Evolutionary conservation across 2,888 invertebrate genomes (phyloP).

Genomic region (Rhopalosiphum nymphaeae): DNA sequence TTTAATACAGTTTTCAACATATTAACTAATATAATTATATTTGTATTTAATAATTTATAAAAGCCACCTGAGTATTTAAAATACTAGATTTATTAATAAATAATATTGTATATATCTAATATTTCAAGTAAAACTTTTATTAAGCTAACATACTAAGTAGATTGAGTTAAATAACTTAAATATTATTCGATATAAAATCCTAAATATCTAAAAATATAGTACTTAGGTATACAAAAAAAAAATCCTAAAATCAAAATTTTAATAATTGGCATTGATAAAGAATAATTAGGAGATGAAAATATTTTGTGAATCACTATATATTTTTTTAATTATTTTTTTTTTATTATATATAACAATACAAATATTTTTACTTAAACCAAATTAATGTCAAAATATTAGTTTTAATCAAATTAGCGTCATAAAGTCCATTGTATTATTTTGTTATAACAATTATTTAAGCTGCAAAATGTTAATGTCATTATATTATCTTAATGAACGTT

Average conservation of each 20-base stretch:
- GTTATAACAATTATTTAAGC: background rate
- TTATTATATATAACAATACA: background rate
- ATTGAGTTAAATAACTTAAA: background rate
- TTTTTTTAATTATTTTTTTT: background rate
- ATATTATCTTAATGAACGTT: background rate
- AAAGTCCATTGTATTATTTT: background rate
- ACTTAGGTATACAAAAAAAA: background rate
- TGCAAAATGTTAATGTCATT: background rate
- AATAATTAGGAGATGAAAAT: background rate
- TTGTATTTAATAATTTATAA: background rate
- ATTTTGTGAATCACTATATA: background rate
- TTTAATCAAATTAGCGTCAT: background rate
- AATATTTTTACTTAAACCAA: background rate
- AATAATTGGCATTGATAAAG: background rate
- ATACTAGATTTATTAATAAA: background rate
- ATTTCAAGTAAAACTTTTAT: background rate
- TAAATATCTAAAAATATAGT: background rate
- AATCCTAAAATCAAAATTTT: background rate
- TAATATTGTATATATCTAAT: no score
- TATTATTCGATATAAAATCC: background rate
- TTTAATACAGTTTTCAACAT: background rate
- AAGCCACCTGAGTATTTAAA: background rate
- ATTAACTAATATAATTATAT: background rate
- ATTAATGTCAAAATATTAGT: background rate
- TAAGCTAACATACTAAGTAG: background rate